phyloP scores from a whole-genome alignment of 2,113 vertebrate genomes.

The Macroglossus sobrinus region DNA sequence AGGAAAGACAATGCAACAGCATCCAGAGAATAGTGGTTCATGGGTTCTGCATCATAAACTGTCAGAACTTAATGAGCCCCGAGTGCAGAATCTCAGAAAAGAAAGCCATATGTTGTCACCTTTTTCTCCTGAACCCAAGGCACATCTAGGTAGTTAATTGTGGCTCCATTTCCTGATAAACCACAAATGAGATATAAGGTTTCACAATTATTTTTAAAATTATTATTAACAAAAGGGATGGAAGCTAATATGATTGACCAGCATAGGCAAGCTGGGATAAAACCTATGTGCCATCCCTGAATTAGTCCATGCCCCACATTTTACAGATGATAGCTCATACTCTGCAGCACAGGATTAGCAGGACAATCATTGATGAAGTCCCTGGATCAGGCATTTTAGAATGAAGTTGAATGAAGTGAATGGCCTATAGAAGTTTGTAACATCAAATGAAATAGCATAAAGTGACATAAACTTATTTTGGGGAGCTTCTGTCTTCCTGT shows the following conservation, averaged over 20 bases:
- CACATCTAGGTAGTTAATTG: neutral
- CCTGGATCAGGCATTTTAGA: neutral
- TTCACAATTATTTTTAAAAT: neutral
- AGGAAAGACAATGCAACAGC: neutral
- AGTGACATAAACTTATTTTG: neutral
- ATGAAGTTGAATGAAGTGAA: neutral
- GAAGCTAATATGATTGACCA: neutral
- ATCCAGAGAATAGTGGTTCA: neutral
- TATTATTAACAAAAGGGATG: neutral
- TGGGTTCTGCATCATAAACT: neutral
- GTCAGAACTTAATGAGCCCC: neutral
- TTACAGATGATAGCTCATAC: neutral
- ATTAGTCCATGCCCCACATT: neutral
- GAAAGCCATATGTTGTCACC: neutral
- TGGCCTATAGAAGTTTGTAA: neutral
- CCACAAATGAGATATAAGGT: neutral
- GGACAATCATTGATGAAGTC: neutral
- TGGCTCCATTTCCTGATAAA: neutral
- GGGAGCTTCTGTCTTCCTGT: neutral
- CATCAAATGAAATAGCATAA: neutral
- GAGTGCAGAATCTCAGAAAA: neutral
- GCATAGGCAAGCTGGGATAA: neutral
- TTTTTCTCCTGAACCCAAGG: neutral
- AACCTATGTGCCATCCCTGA: neutral
- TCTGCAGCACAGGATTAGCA: neutral